A percentile compares a stretch with the other conserved stretches of the same genome.
Conservation (phyloP, 2,113 vertebrate species). For the Periophthalmus modestus region DNA sequence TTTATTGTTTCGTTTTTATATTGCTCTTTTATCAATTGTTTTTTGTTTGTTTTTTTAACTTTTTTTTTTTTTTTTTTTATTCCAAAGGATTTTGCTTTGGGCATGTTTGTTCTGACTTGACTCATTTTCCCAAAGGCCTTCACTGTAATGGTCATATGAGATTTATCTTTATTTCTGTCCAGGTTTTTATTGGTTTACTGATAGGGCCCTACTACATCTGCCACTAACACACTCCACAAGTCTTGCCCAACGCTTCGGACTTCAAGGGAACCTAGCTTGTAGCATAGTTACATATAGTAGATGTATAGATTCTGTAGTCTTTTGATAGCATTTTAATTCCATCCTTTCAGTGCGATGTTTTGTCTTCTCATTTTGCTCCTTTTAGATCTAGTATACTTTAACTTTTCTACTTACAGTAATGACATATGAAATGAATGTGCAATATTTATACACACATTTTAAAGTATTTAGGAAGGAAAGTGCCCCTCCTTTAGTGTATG, state of each 20-base stretch:
- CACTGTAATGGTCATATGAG: conserved; percentile 13
- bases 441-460: conserved; percentile 65
- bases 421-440: conserved; percentile 70
- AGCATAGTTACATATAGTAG: conserved; percentile 8
- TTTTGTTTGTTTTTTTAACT: conserved; percentile 40
- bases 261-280: conserved; percentile 45
- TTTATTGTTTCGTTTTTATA: conserved; percentile 30
- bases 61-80: conserved; percentile 32
- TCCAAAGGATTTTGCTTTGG: conserved; percentile 37
- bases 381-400: conserved; percentile 38
- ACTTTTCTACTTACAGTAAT: conserved; percentile 45
- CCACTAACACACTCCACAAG: conserved; percentile 18
- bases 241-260: conserved; percentile 36
- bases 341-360: conserved; percentile 33
- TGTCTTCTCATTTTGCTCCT: conserved; percentile 17
- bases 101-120: conserved; percentile 42
- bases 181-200: conserved; percentile 12
- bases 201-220: conserved; percentile 23
- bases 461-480: conserved; percentile 41
- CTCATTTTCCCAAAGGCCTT: conserved; percentile 14
- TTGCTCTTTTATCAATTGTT: conserved; percentile 24
- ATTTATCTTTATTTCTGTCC: conserved; percentile 2
- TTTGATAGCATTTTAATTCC: conserved; percentile 12
- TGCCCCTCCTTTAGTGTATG: conserved; percentile 26
- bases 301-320: conserved; percentile 16